Base-by-base conservation (phyloP, 2,113 vertebrate genomes). In the Forbesichthys papilliferus region DNA sequence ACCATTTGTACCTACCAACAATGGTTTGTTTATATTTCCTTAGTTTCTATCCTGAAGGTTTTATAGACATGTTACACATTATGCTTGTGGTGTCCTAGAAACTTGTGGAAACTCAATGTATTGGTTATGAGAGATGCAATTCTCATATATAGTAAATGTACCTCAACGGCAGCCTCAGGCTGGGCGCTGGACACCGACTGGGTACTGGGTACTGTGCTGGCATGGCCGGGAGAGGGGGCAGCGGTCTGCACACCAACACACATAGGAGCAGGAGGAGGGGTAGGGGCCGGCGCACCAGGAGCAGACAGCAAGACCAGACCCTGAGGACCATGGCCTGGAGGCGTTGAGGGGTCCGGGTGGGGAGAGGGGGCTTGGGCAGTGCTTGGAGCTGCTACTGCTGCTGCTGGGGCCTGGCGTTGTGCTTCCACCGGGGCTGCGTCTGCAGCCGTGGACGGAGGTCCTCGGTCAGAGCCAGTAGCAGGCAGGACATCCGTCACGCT, bases 101-200 rank as follows among this genome's bases (percentile, higher is more conserved):
- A 56, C 27, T 27, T 56, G 16, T 27, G 14, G 20, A 56, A 42
- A 42, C 36, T 42, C 7, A 8, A 8, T 52, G 13, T 52, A 52
- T 11, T 52, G 49, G 49, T 12, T 52, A 11, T 52, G 9, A 42
- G 36, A 42, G 4, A 27, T 27, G 34, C 11, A 59, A 56, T 7
- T 59, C 11, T 11, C 11, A 12, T 14, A 52, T 10, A 11, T 9
- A 4, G 11, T n/a, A 55, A 9, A 55, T 55, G 18, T 89, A 93
- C 88, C 88, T 91, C 91, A 66, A 75, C 57, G 81, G 20, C 67
- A 60, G 76, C 54, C 53, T 93, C 89, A 58, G 86, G 74, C 62
- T 87, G 82, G 27, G 27, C 27, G 27, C 73, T 94, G 90, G 65
- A 84, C 91, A 83, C 92, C 84, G 49, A 86, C 85, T 60, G 88